These are phyloP conservation scores for Coleophora flavipennella DNA, from an alignment of 2,888 invertebrate genomes.

Conservation along the genomic window DNA sequence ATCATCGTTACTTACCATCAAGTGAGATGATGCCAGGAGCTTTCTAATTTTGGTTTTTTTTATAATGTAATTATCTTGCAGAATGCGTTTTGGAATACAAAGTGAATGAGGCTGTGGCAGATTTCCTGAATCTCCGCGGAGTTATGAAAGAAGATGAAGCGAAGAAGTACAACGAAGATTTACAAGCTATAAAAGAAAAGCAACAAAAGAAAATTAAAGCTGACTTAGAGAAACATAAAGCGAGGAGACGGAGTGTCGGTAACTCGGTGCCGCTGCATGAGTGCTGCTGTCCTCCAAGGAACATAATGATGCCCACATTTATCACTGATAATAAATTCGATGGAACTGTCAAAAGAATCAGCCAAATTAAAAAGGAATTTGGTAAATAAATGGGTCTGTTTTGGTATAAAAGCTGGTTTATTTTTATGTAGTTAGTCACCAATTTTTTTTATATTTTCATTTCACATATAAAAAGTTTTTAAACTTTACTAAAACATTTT, in stretches of 20 bases:
- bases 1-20: too few relatives aligned
- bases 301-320: constrained; percentile 38
- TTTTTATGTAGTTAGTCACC: too few relatives aligned
- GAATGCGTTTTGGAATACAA: constrained; percentile 38
- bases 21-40: too few relatives aligned
- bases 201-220: not conserved
- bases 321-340: constrained; percentile 38
- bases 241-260: constrained; percentile 8
- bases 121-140: constrained; percentile 34
- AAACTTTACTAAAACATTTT: too few relatives aligned
- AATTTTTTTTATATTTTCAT: too few relatives aligned
- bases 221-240: constrained; percentile 4
- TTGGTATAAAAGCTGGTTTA: not conserved
- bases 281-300: constrained; percentile 40
- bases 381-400: too few relatives aligned
- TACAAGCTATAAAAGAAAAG: constrained; percentile 3
- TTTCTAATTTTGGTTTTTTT: too few relatives aligned
- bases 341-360: constrained; percentile 6
- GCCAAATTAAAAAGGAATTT: too few relatives aligned
- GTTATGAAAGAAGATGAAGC: constrained; percentile 24
- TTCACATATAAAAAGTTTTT: too few relatives aligned
- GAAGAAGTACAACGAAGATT: constrained; percentile 14
- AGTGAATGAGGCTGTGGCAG: constrained; percentile 30
- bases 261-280: not conserved
- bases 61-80: constrained; percentile 19